Conservation (phyloP, 1,140 invertebrate genomes). For the Trichomalopsis sarcophagae region DNA sequence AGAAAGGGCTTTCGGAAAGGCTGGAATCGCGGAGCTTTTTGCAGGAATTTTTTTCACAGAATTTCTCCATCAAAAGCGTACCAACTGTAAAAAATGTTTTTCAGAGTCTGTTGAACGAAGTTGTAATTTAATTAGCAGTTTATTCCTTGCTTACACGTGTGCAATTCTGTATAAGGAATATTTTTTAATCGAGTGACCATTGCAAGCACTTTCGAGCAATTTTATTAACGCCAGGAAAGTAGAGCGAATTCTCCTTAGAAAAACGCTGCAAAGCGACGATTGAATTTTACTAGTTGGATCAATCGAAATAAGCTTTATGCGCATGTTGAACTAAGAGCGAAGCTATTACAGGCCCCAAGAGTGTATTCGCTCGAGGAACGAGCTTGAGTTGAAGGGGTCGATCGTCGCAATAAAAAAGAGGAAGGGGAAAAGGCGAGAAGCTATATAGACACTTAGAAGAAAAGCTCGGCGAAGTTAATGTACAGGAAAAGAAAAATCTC, state of each 20-base stretch:
- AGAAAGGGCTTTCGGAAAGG: not conserved
- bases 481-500: conserved; percentile 13
- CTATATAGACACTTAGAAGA: not conserved
- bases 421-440: not conserved
- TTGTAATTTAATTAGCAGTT: no score
- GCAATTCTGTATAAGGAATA: no score
- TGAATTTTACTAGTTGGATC: conserved; percentile 39
- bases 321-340: conserved; percentile 33
- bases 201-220: no score
- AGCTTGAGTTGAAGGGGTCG: conserved; percentile 16
- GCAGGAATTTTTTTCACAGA: no score
- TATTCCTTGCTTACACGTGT: no score
- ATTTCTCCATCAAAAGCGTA: no score
- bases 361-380: conserved; percentile 27
- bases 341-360: conserved; percentile 32
- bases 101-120: no score
- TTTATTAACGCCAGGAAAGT: not conserved
- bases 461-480: not conserved
- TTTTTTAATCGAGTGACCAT: no score
- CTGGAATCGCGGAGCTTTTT: no score
- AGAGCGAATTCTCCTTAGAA: not conserved
- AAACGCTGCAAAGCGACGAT: not conserved
- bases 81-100: no score
- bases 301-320: conserved; percentile 46
- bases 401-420: conserved; percentile 9